Evolutionary conservation across 1,140 invertebrate genomes (phyloP).

Genomic region (Scaptodrosophila lebanonensis): DNA sequence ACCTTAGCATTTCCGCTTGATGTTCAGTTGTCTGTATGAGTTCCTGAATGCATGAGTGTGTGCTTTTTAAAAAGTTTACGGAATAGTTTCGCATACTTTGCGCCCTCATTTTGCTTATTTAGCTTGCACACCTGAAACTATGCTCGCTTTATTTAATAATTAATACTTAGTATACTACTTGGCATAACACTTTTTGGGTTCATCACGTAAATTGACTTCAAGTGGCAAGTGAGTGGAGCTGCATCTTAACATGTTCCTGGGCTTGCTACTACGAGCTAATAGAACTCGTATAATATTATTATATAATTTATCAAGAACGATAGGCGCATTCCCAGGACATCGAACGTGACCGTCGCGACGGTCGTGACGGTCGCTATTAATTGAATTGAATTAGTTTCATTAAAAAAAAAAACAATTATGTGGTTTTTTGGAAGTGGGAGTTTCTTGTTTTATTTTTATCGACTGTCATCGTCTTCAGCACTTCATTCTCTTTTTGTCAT

Average conservation of each 20-base stretch:
- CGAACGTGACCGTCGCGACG: no score
- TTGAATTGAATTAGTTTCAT: no score
- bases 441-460: no score
- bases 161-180: conserved; percentile 39
- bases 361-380: no score
- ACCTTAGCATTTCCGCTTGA: no score
- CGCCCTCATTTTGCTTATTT: conserved; percentile 8
- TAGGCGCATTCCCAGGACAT: no score
- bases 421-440: no score
- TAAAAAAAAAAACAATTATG: no score
- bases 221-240: conserved; percentile 32
- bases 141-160: conserved; percentile 36
- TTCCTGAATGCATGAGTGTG: conserved; percentile 2
- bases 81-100: conserved; percentile 36
- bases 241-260: not conserved
- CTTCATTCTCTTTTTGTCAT: no score
- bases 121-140: conserved; percentile 12
- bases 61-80: conserved; percentile 11
- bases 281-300: no score
- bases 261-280: not conserved
- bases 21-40: not conserved
- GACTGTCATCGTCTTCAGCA: no score
- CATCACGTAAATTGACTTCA: conserved; percentile 27
- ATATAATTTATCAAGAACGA: no score
- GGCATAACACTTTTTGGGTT: conserved; percentile 25